These are phyloP conservation scores for Clytia hemisphaerica DNA, from an alignment of 30 jellyfish, hydroid and myxozoan genomes.

Conservation along the genomic window DNA sequence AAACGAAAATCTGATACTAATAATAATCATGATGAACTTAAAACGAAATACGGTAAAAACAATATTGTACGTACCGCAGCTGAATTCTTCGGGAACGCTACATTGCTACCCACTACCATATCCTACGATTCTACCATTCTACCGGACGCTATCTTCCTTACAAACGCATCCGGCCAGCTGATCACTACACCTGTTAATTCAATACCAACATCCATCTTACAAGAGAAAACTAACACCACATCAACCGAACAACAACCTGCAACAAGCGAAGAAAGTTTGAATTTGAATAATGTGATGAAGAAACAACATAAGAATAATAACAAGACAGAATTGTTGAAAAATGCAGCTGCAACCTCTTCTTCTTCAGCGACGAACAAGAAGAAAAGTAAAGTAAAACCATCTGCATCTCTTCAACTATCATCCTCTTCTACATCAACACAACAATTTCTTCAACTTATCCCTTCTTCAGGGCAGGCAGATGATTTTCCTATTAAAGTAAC, in stretches of 20 bases:
- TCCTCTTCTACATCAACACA: no score
- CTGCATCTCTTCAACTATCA: conserved; percentile 17
- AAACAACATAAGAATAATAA: not conserved
- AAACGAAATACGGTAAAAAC: no score
- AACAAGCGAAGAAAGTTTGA: not conserved
- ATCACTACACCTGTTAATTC: conserved; percentile 27
- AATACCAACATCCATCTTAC: not conserved
- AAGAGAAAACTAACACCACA: conserved; percentile 20
- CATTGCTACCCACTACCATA: conserved; percentile 20
- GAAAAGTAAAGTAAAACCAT: conserved; percentile 2
- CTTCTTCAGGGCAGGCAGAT: no score
- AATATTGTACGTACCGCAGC: no score
- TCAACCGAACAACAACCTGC: not conserved
- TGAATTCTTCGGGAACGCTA: no score
- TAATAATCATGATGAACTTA: no score
- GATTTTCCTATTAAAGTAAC: no score
- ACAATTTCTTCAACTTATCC: no score
- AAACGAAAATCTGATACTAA: no score
- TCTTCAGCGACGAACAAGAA: no score
- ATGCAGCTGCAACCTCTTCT: conserved; percentile 22
- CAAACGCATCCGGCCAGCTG: conserved; percentile 23
- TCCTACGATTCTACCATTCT: conserved; percentile 13
- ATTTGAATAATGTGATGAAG: not conserved
- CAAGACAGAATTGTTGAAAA: not conserved
- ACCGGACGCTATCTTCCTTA: conserved; percentile 37